Evolutionary conservation across 2,113 vertebrate species (phyloP).

Genomic region (Sarotherodon lohbergeri): DNA sequence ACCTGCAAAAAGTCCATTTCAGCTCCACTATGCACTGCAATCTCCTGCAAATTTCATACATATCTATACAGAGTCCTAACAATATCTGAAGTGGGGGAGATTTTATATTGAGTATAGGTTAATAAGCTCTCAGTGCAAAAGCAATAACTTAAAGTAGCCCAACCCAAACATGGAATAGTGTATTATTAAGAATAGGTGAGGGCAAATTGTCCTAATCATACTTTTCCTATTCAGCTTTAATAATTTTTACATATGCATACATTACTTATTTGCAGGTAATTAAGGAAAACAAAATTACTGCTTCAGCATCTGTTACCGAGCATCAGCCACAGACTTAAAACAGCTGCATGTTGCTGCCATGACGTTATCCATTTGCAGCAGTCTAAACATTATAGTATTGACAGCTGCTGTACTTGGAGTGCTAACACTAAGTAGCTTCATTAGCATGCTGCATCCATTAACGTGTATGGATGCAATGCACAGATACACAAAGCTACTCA

Average conservation of each 20-base stretch:
- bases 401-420: not conserved
- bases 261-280: not conserved
- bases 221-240: not conserved
- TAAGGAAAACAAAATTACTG: not conserved
- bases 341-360: not conserved
- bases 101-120: not conserved
- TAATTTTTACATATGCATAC: fast-evolving
- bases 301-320: not conserved
- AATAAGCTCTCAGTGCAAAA: not conserved
- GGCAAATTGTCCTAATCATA: not conserved
- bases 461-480: not conserved
- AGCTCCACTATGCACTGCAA: not conserved
- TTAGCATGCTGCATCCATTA: not conserved
- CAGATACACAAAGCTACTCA: not conserved
- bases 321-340: not conserved
- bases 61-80: not conserved
- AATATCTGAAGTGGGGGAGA: not conserved
- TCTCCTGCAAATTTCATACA: not conserved
- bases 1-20: not conserved
- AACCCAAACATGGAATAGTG: not conserved
- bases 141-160: not conserved
- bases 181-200: not conserved
- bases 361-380: not conserved
- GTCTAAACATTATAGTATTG: not conserved
- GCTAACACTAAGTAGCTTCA: not conserved